Percentiles rank a stretch among this genome's conserved stretches.
These are phyloP conservation scores for Thereva unica DNA, from an alignment of 2,888 invertebrate species.

Conservation along the genomic window DNA sequence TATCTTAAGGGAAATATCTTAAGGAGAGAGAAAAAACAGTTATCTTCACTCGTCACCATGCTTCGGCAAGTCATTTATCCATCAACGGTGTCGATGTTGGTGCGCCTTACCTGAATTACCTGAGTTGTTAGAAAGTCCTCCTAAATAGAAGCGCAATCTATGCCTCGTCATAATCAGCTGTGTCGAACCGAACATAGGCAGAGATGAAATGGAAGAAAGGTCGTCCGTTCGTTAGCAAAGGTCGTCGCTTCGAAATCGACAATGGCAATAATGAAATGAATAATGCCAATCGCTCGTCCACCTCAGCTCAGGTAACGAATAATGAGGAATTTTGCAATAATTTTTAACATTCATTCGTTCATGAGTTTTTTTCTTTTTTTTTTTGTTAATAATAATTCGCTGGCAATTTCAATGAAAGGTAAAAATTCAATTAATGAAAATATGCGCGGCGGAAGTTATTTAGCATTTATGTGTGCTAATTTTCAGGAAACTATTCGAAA, in stretches of 20 bases:
- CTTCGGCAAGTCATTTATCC: no score
- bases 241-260: constrained; percentile 13
- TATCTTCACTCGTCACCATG: constrained; percentile 5
- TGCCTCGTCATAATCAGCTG: constrained; percentile 12
- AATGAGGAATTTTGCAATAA: no score
- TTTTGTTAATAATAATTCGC: no score
- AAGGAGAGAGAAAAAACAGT: neutral
- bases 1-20: constrained; percentile 4
- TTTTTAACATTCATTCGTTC: no score
- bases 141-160: neutral
- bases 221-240: constrained; percentile 2
- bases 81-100: neutral
- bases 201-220: constrained; percentile 7
- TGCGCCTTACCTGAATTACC: neutral
- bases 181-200: neutral
- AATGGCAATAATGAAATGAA: constrained; percentile 5
- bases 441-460: no score
- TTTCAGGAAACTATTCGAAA: no score
- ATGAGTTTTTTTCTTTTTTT: no score
- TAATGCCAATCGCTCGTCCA: constrained; percentile 5
- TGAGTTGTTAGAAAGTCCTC: constrained; percentile 1
- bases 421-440: no score
- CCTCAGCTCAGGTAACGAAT: neutral
- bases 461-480: no score
- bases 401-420: no score